Conservation (phyloP, 2,797 vertebrate genomes). For the Urocyon cinereoargenteus region DNA sequence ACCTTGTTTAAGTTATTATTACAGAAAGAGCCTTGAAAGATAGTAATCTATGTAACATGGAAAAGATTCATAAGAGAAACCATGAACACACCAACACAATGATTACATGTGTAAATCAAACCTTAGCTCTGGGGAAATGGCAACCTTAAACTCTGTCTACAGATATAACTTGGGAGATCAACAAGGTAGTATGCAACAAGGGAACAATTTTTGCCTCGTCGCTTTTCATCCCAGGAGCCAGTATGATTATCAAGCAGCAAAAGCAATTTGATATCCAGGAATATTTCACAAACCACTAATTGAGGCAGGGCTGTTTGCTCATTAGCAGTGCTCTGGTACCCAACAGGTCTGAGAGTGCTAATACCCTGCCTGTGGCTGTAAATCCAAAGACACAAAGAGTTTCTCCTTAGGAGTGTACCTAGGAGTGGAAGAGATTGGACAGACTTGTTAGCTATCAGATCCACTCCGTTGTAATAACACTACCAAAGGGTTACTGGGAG, state of each 20-base stretch:
- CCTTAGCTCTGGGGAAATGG: conserved; percentile 62
- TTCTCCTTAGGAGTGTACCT: conserved; percentile 49
- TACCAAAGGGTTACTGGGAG: conserved; percentile 89
- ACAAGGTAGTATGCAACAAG: conserved; percentile 66
- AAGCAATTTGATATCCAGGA: conserved; percentile 77
- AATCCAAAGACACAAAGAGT: conserved; percentile 67
- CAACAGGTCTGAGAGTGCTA: conserved; percentile 65
- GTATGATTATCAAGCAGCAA: conserved; percentile 72
- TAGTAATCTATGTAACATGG: conserved; percentile 19
- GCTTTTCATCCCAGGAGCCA: conserved; percentile 69
- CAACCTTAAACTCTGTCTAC: conserved; percentile 43
- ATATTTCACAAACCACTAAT: conserved; percentile 82
- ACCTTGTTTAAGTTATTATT: conserved; percentile 52
- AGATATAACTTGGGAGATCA: conserved; percentile 61
- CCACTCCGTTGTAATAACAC: conserved; percentile 75
- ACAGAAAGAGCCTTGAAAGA: conserved; percentile 45
- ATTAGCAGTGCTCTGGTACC: conserved; percentile 66
- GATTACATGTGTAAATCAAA: conserved; percentile 45
- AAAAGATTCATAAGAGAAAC: conserved; percentile 56
- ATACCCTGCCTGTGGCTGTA: conserved; percentile 68
- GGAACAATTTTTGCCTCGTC: conserved; percentile 69
- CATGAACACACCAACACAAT: background rate
- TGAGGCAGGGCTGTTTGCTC: conserved; percentile 73
- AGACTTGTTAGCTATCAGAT: conserved; percentile 77
- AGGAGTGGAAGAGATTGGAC: conserved; percentile 42